Percentiles rank a stretch among this genome's conserved stretches.
Evolutionary conservation across 2,888 invertebrate species (phyloP).

Genomic region (Spodoptera exigua): DNA sequence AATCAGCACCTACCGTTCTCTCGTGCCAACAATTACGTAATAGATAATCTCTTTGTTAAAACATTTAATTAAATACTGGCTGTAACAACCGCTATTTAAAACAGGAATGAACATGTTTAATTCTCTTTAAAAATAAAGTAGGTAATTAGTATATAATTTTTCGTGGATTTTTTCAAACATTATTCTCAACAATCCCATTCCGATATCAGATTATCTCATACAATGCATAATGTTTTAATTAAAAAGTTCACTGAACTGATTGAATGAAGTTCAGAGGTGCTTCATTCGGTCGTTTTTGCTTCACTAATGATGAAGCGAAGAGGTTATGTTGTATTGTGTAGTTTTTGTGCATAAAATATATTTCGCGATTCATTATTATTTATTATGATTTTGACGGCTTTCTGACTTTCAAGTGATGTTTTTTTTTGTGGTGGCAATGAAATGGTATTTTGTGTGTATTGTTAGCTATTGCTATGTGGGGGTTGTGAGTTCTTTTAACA

Average conservation of each 20-base stretch:
- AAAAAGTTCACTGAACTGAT: constrained; percentile 62
- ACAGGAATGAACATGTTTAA: constrained; percentile 25
- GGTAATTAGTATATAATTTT: constrained; percentile 43
- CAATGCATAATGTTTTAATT: constrained; percentile 69
- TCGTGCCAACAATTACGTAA: constrained; percentile 15
- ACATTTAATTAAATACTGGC: constrained; percentile 37
- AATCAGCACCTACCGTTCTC: not conserved
- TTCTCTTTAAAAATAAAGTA: constrained; percentile 13
- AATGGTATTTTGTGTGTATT: constrained; percentile 40
- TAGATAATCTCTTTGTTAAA: constrained; percentile 27
- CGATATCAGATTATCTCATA: constrained; percentile 55
- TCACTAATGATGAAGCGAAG: constrained; percentile 30
- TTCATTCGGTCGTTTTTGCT: constrained; percentile 52
- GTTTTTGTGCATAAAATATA: constrained; percentile 14
- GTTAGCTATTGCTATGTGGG: no score
- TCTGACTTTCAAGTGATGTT: constrained; percentile 19
- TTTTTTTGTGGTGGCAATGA: constrained; percentile 36
- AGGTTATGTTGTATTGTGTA: constrained; percentile 11
- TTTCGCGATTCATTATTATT: constrained; percentile 50
- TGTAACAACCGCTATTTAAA: constrained; percentile 9
- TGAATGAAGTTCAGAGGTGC: constrained; percentile 66
- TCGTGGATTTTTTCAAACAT: constrained; percentile 27
- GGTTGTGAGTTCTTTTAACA: no score
- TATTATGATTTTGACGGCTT: constrained; percentile 40
- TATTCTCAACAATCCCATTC: constrained; percentile 32